phyloP scores from a whole-genome alignment of 2,113 vertebrate species.

The Pandion haliaetus region DNA sequence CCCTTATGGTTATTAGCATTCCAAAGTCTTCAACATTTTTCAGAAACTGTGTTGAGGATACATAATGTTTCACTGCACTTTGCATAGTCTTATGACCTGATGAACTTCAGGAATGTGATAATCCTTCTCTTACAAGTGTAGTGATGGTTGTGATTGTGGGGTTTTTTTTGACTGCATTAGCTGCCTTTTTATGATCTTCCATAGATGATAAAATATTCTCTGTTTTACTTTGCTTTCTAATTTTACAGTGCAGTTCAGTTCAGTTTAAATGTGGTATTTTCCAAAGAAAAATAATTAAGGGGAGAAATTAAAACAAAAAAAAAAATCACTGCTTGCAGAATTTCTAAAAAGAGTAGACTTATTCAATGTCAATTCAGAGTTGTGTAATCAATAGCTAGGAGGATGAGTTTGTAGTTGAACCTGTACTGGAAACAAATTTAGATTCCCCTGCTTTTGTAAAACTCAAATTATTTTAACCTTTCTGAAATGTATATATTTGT shows the following conservation, averaged over 20 bases:
- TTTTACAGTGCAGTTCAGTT: not conserved
- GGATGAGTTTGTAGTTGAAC: not conserved
- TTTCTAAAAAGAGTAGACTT: not conserved
- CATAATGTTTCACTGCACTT: accelerated
- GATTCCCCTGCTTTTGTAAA: not conserved
- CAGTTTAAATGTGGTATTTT: not conserved
- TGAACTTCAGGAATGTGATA: not conserved
- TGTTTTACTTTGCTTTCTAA: not conserved
- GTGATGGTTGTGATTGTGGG: not conserved
- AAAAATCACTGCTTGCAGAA: not conserved
- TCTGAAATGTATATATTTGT: not conserved
- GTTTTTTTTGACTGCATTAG: not conserved
- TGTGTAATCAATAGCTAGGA: not conserved
- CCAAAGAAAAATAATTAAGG: not conserved
- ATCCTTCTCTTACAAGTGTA: not conserved
- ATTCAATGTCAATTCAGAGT: not conserved
- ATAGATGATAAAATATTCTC: not conserved
- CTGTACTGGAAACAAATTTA: not conserved
- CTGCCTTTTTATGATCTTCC: not conserved
- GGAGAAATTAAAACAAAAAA: not conserved
- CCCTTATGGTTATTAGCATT: not conserved
- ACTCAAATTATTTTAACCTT: not conserved
- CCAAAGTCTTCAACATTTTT: not conserved
- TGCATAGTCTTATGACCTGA: not conserved
- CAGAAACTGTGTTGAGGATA: not conserved